Evolutionary conservation across 2,113 vertebrate genomes (phyloP).

Genomic region (Centropristis striata): DNA sequence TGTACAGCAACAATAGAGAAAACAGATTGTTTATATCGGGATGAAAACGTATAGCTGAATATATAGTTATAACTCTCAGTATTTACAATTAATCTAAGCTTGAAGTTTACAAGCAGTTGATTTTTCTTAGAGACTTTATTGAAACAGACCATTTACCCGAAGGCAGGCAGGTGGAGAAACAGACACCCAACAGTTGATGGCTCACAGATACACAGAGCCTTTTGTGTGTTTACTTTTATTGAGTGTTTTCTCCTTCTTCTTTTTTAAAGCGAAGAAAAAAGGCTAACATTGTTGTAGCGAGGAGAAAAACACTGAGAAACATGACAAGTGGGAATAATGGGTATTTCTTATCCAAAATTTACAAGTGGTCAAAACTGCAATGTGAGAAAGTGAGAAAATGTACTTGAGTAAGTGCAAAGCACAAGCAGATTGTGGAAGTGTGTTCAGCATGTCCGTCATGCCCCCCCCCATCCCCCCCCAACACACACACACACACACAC

Average conservation of each 20-base stretch:
- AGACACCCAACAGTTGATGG: constrained; percentile 17
- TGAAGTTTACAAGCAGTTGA: constrained; percentile 8
- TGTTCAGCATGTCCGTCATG: background rate
- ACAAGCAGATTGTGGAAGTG: constrained; percentile 47
- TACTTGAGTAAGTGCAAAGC: constrained; percentile 53
- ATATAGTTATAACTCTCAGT: background rate
- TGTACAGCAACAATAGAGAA: background rate
- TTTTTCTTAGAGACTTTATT: background rate
- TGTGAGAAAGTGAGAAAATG: constrained; percentile 63
- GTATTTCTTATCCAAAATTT: constrained; percentile 52
- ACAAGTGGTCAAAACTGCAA: constrained; percentile 60
- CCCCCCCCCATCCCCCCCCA: background rate
- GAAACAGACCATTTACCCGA: background rate
- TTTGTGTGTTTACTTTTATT: constrained; percentile 35
- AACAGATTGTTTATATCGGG: background rate
- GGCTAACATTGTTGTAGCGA: constrained; percentile 7
- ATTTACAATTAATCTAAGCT: background rate
- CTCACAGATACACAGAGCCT: constrained; percentile 23
- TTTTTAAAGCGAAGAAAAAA: constrained; percentile 28
- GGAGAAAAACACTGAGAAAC: constrained; percentile 35
- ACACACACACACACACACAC: constrained; percentile 6
- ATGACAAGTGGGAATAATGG: constrained; percentile 27
- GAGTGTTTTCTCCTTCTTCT: constrained; percentile 1
- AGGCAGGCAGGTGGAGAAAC: constrained; percentile 26
- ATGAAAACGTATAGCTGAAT: no score